Base-by-base conservation (phyloP, 2,888 invertebrate species). In the Spialia ferax region DNA sequence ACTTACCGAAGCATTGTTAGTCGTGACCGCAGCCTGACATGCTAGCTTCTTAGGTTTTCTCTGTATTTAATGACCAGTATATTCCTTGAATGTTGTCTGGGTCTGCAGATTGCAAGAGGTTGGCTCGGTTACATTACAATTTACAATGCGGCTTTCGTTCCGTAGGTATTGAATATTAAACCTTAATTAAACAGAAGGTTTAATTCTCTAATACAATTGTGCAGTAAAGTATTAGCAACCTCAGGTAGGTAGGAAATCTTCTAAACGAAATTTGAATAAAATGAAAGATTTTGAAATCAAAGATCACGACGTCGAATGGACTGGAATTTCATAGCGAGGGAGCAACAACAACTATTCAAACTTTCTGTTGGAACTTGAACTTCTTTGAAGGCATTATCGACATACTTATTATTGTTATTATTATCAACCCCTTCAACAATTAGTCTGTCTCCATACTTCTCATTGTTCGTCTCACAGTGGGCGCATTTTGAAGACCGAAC, bases 21-120 rank as follows among this genome's bases (percentile, higher is more conserved):
- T 26, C 23, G 54, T 54, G 26, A 54, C 61, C 61, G 48, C 61
- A 62, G 18, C 29, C 29, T 18, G 60, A 60, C 60, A 48, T 48
- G 22, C n/a, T 18, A 20, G 23, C 59, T 42, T 32, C 50, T 42
- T 48, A 56, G 18, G 8, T 64, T 64, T 64, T 56, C n/a, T 35
- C 56, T 45, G 29, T 45, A 22, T 63, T 54, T 32, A 63, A 63
- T 63, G 42, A 56, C 42, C 56, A 57, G 32, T 23, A 15, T 15
- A 35, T 45, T 55, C 32, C 56, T 32, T 35, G 64, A 35, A 32
- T 23, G 52, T 52, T 23, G 3, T 13, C 11, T 13, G 13, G 15
- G 13, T 23, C 13, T 11, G 20, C 23, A 22, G 50, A 20, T 50
- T 50, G 50, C 13, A 50, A 50, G 10, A 45, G 45, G 45, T 45